Conservation (phyloP, 2,797 vertebrate species). For the Neostethus bicornis region DNA sequence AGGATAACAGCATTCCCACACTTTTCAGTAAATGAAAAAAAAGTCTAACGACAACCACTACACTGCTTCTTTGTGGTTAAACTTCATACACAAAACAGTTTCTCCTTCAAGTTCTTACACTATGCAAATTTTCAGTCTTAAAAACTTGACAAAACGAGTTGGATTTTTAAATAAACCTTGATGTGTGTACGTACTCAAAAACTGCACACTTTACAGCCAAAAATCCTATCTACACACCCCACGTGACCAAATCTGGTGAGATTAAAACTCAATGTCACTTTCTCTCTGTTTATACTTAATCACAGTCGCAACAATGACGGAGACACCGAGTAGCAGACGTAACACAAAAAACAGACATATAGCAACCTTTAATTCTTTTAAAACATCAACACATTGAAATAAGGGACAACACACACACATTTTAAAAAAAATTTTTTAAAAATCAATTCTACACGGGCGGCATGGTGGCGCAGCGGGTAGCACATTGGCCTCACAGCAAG, state of each 20-base stretch:
- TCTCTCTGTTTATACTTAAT: neutral
- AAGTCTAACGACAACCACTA: constrained; percentile 38
- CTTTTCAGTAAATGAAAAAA: constrained; percentile 54
- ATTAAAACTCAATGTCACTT: neutral
- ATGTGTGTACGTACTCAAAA: neutral
- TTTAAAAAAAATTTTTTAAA: too few species aligned
- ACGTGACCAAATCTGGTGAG: neutral
- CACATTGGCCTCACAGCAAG: too few species aligned
- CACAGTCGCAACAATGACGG: neutral
- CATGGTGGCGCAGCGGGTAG: too few species aligned
- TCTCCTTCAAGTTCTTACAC: neutral
- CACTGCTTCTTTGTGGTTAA: constrained; percentile 56
- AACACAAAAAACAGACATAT: neutral
- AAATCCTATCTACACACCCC: neutral
- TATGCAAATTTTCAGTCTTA: neutral
- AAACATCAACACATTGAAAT: neutral
- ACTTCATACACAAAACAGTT: constrained; percentile 20
- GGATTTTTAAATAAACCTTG: neutral
- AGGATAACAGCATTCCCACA: constrained; percentile 66
- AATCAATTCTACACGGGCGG: too few species aligned
- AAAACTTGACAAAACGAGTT: neutral
- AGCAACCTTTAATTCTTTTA: neutral
- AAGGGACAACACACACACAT: too few species aligned
- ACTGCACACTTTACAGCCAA: neutral
- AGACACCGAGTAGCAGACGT: neutral